phyloP scores from a whole-genome alignment of 2,113 vertebrate species.

The Reinhardtius hippoglossoides region DNA sequence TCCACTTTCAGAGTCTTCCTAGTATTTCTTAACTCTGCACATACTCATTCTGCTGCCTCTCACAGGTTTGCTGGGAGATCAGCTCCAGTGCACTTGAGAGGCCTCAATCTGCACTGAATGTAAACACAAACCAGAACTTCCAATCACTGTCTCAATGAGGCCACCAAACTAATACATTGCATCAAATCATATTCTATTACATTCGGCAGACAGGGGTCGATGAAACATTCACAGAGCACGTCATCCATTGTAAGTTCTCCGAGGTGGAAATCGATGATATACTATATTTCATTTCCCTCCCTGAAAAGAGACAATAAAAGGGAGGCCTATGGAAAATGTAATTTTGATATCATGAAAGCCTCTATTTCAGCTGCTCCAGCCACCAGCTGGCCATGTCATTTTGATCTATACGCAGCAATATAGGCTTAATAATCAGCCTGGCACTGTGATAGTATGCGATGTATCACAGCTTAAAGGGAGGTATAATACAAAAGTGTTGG shows the following conservation, averaged over 20 bases:
- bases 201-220: constrained; percentile 37
- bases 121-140: constrained; percentile 58
- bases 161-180: constrained; percentile 44
- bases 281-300: constrained; percentile 30
- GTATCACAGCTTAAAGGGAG: constrained; percentile 47
- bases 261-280: constrained; percentile 23
- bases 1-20: background rate
- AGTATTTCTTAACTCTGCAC: background rate
- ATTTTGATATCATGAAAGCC: constrained; percentile 25
- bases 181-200: constrained; percentile 57
- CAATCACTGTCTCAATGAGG: constrained; percentile 28
- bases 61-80: constrained; percentile 15
- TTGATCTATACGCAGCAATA: constrained; percentile 50
- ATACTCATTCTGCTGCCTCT: background rate
- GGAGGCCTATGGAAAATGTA: constrained; percentile 3
- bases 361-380: constrained; percentile 3
- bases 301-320: constrained; percentile 34
- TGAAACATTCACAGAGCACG: constrained; percentile 36
- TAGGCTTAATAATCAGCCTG: constrained; percentile 43
- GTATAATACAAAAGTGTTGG: constrained; percentile 33
- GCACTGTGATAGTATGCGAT: constrained; percentile 44
- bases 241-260: constrained; percentile 13
- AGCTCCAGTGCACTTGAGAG: constrained; percentile 62
- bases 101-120: constrained; percentile 45
- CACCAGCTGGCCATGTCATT: constrained; percentile 33